Percentiles rank a stretch among this genome's conserved stretches.
Conservation (phyloP, 2,113 vertebrate genomes). For the Macheiramphus alcinus region DNA sequence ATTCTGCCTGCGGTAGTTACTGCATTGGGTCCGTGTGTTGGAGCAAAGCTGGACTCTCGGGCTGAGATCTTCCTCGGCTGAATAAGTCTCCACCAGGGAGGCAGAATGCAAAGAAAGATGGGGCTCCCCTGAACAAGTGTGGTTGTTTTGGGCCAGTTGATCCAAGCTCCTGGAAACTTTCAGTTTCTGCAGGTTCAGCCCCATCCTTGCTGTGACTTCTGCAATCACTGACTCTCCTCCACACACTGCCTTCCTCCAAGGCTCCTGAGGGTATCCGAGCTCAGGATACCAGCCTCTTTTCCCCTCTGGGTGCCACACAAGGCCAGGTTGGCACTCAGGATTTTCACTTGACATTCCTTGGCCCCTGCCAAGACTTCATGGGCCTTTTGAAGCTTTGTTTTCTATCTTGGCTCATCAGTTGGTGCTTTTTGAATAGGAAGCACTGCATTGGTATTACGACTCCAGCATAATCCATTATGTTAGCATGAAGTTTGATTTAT, state of each 20-base stretch:
- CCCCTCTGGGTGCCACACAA: neutral
- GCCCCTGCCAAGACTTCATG: neutral
- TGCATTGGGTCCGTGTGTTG: rapidly evolving
- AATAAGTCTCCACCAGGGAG: neutral
- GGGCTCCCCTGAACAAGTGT: rapidly evolving
- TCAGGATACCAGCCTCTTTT: neutral
- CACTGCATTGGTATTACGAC: neutral
- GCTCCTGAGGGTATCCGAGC: neutral
- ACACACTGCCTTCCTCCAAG: rapidly evolving
- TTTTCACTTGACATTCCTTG: neutral
- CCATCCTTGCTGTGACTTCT: neutral
- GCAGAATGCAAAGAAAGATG: neutral
- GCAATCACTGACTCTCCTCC: neutral
- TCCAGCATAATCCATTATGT: neutral
- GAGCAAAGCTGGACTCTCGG: neutral
- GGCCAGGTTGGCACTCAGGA: neutral
- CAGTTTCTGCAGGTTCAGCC: neutral
- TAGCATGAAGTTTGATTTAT: neutral
- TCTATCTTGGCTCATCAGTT: neutral
- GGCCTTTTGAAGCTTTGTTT: neutral
- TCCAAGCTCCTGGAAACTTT: neutral
- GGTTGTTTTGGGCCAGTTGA: neutral
- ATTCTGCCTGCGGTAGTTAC: neutral
- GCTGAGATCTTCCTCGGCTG: neutral
- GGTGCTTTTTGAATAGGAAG: neutral